Base-by-base conservation (phyloP, 2,113 vertebrate genomes). In the Hemiscyllium ocellatum region DNA sequence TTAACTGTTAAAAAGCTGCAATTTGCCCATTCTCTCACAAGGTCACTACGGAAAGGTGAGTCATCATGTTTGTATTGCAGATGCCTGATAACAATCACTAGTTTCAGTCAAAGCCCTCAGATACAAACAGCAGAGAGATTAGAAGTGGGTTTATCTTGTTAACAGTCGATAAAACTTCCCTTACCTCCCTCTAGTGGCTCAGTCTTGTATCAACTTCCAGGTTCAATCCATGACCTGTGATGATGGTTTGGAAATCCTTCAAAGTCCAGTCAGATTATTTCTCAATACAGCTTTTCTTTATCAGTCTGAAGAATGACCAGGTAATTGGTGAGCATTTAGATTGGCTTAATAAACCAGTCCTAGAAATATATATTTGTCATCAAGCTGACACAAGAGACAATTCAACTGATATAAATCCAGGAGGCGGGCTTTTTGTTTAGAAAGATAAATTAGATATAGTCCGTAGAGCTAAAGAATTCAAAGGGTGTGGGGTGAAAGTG, bases 71-170 rank as follows among this genome's bases (percentile, higher is more conserved):
- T 42, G n/a, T 66, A 68, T 68, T 93, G 61, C 89, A 90, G 26
- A 26, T 29, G 66, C 33, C 33, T 93, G 89, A 68, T 93, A 93
- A 93, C 61, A 66, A 93, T 68, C 61, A 93, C 33, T 42, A 93
- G 89, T 33, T 68, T 93, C 33, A 93, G 61, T 93, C 33, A 93
- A 93, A 93, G 61, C 89, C 61, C 19, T 93, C 89, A 68, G 89
- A 66, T 93, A 68, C 19, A 68, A 68, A 65, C 2, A 65, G 61
- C 66, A 61, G 5, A 66, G 33, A 66, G 33, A 93, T 93, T 93
- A 93, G 61, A 68, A 68, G 89, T 37, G 61, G 33, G 20, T 65
- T 42, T 2, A 93, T 66, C 15, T 66, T 33, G 20, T 42, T 37
- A 22, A 66, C 89, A 66, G 61, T 66, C 7, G 61, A 42, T 93